phyloP scores from a whole-genome alignment of 2,113 vertebrate genomes.

The Ginglymostoma cirratum region DNA sequence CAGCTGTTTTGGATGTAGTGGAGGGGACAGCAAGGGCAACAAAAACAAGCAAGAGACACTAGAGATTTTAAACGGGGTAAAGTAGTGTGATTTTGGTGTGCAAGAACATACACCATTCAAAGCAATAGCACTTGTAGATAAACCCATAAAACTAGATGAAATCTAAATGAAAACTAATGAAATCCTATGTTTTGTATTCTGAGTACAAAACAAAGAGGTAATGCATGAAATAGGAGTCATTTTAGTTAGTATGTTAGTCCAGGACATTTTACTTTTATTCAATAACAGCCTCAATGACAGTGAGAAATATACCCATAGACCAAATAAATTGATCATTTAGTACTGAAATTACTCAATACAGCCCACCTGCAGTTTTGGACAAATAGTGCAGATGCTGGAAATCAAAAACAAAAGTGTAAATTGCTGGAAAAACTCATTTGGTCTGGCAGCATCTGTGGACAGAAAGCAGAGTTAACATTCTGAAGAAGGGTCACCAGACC shows the following conservation, averaged over 20 bases:
- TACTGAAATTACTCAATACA: too few relatives aligned
- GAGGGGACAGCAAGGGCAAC: background rate
- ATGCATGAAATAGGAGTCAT: background rate
- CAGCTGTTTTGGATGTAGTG: background rate
- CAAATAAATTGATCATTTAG: too few relatives aligned
- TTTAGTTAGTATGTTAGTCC: background rate
- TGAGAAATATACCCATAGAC: too few relatives aligned
- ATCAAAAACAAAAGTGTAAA: too few relatives aligned
- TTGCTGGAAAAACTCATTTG: too few relatives aligned
- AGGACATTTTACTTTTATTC: too few relatives aligned
- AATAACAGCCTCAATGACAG: too few relatives aligned
- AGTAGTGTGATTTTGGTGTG: background rate
- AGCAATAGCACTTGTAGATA: background rate
- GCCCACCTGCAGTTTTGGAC: too few relatives aligned
- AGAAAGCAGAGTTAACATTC: too few relatives aligned
- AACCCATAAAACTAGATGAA: background rate
- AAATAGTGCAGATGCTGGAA: too few relatives aligned
- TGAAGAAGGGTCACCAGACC: too few relatives aligned
- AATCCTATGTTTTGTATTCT: background rate
- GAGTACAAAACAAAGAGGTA: background rate
- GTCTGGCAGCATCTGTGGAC: too few relatives aligned
- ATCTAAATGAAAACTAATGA: background rate
- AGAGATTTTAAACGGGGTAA: background rate
- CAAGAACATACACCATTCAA: background rate
- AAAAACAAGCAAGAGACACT: background rate